Evolutionary conservation across 2,113 vertebrate genomes (phyloP), one percentile per base, ranked within the genome.

Genomic region (Centropus unirufus): DNA sequence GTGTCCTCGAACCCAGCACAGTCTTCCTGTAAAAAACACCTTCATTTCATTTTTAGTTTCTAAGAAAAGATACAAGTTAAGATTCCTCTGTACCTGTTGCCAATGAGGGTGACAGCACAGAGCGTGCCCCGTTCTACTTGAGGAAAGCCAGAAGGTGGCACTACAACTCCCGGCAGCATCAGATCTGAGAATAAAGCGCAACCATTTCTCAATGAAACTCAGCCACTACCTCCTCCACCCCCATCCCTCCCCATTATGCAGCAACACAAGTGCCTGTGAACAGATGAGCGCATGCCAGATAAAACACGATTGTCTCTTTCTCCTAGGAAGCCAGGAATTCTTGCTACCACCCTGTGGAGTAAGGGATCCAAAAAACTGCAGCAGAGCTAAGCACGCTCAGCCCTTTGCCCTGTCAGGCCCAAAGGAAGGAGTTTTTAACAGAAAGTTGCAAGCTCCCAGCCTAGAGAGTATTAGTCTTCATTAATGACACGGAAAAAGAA

Each of bases 111-210:
- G 87, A 99, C 96, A 58, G 98, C 98, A 95, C 99, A 99, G 86
- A 98, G 98, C 17, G 98, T 96, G 8, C 99, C 98, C 93, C 69
- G 97, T 21, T 97, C 96, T 74, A 99, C 98, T 47, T 95, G 97
- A 87, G 99, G 99, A 30, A 99, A 98, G 79, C 99, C 99, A 92
- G 93, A 88, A 92, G 98, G 95, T 92, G 99, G 98, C 95, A 98
- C 97, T 89, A 99, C 98, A 46, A 99, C 97, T 55, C 99, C 99
- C 1, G 99, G 99, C 93, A 99, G 98, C 99, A 99, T 99, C 91
- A 99, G 98, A 96, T 99, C 99, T 99, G 96, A 26, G 42, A 95
- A 74, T 2, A 63, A 77, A 91, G 63, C 74, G 22, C 70, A 88
- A 39, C 61, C 72, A 12, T 67, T 93, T 40, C 52, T 70, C 61